phyloP scores from a whole-genome alignment of 2,797 vertebrate species.

The Poecilia picta region DNA sequence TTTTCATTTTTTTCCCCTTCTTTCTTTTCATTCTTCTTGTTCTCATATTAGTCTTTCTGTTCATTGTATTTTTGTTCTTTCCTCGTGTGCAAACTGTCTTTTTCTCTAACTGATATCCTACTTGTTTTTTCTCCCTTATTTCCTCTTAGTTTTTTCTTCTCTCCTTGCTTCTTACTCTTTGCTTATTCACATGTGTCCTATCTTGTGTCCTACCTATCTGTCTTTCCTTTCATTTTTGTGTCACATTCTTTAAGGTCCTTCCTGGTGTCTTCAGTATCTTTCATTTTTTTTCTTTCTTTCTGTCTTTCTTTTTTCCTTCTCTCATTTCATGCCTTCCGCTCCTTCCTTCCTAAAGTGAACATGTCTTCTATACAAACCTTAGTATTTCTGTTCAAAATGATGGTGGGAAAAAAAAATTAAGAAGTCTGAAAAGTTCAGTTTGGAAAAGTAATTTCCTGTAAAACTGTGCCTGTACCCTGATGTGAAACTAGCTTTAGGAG shows the following conservation, averaged over 20 bases:
- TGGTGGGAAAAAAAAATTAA: too few relatives aligned
- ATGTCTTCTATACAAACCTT: background rate
- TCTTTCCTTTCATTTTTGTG: background rate
- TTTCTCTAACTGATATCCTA: background rate
- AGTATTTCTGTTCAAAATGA: background rate
- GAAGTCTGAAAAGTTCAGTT: background rate
- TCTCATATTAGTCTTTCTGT: background rate
- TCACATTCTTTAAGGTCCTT: too few relatives aligned
- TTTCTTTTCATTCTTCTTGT: background rate
- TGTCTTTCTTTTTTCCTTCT: background rate
- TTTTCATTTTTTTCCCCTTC: too few relatives aligned
- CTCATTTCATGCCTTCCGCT: background rate
- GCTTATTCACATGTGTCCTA: background rate
- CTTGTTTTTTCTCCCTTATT: background rate
- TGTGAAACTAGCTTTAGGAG: slow-evolving; percentile 8
- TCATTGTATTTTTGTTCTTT: background rate
- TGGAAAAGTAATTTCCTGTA: background rate
- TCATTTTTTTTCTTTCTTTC: background rate
- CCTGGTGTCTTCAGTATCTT: background rate
- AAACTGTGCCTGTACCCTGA: background rate
- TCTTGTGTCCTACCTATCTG: background rate
- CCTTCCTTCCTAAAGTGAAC: background rate
- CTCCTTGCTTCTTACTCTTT: background rate
- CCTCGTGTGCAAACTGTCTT: background rate
- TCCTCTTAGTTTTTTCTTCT: background rate